These are phyloP conservation scores for Muscidifurax raptorellus DNA, from an alignment of 1,140 invertebrate species.

Conservation along the genomic window DNA sequence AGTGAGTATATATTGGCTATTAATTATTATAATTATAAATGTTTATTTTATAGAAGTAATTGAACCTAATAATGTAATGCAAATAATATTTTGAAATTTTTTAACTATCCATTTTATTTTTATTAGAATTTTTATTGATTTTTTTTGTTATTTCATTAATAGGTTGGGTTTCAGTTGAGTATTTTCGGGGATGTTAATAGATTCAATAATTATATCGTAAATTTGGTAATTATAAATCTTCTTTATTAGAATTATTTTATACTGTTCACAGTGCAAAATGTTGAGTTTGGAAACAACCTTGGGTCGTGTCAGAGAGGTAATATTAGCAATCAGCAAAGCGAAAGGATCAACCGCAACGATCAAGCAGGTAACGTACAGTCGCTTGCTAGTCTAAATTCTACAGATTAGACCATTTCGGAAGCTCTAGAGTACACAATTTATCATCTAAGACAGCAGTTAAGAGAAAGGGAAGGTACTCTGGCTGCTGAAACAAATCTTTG, in stretches of 20 bases:
- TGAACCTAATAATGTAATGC: too few relatives aligned
- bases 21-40: too few relatives aligned
- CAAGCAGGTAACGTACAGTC: constrained; percentile 64
- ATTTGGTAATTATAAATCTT: constrained; percentile 18
- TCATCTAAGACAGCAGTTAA: constrained; percentile 83
- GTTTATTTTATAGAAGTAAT: too few relatives aligned
- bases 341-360: constrained; percentile 66
- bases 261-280: constrained; percentile 62
- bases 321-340: constrained; percentile 73
- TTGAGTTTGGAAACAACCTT: constrained; percentile 69
- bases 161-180: too few relatives aligned
- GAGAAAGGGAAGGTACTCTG: constrained; percentile 84
- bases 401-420: constrained; percentile 89
- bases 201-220: too few relatives aligned
- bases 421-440: constrained; percentile 88
- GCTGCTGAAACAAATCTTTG: constrained; percentile 79
- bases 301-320: constrained; percentile 73
- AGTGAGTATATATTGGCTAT: too few relatives aligned
- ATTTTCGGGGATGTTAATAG: too few relatives aligned
- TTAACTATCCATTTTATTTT: too few relatives aligned
- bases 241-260: constrained; percentile 35
- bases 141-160: too few relatives aligned
- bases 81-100: too few relatives aligned
- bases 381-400: constrained; percentile 72
- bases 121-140: too few relatives aligned